Evolutionary conservation across 1,140 invertebrate genomes (phyloP).

Genomic region (Rhagoletis pomonella): DNA sequence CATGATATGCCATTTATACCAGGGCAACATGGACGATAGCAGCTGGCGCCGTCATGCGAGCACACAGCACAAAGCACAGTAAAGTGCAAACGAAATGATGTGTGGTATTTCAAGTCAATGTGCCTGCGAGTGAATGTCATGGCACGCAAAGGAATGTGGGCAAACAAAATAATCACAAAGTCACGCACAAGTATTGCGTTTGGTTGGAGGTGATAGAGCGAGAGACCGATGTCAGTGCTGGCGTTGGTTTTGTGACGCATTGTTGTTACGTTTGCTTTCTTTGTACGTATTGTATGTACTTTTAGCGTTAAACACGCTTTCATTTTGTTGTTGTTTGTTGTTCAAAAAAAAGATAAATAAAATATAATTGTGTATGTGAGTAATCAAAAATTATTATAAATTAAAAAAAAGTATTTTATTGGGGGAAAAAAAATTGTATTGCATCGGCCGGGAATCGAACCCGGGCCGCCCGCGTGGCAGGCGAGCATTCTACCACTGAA

Average conservation of each 20-base stretch:
- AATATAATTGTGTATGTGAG: neutral
- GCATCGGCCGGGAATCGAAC: slow-evolving; percentile 91
- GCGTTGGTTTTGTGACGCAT: neutral
- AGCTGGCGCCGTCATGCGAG: slow-evolving; percentile 28
- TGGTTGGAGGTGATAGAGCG: neutral
- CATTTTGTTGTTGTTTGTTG: no score
- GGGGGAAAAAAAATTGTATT: slow-evolving; percentile 63
- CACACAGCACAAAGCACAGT: neutral
- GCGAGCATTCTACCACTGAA: slow-evolving; percentile 85
- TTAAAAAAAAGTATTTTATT: neutral
- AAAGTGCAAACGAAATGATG: slow-evolving; percentile 36
- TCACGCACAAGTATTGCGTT: neutral
- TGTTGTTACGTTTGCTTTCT: neutral
- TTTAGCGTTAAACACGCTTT: no score
- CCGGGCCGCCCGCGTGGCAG: slow-evolving; percentile 89
- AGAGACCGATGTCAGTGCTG: neutral
- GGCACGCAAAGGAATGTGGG: slow-evolving; percentile 2
- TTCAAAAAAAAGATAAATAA: no score
- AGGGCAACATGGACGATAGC: slow-evolving; percentile 65
- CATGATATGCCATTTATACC: slow-evolving; percentile 71
- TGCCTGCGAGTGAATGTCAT: neutral
- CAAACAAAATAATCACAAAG: neutral
- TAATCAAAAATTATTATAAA: neutral
- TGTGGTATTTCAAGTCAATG: slow-evolving; percentile 47
- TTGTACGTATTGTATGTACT: no score